Evolutionary conservation across 1,140 invertebrate genomes (phyloP).

Genomic region (Saccostrea echinata): DNA sequence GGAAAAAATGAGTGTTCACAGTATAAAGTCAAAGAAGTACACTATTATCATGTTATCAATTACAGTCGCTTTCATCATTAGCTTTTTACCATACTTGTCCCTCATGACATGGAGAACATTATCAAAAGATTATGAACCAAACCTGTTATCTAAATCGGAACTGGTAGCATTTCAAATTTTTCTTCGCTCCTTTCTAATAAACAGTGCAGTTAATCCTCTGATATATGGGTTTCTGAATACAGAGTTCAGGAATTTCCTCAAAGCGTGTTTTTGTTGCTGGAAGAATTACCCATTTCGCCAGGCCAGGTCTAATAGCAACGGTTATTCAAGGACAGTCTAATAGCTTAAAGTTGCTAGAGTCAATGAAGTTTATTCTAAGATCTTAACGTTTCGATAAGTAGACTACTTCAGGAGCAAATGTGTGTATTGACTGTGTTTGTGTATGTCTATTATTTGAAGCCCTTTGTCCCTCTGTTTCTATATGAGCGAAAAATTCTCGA

Average conservation of each 20-base stretch:
- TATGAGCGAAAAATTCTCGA: no score
- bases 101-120: slow-evolving; percentile 55
- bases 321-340: neutral
- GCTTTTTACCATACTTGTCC: slow-evolving; percentile 55
- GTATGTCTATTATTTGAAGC: no score
- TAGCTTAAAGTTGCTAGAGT: no score
- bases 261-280: slow-evolving; percentile 18
- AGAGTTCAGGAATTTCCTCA: slow-evolving; percentile 55
- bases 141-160: slow-evolving; percentile 48
- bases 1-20: slow-evolving; percentile 38
- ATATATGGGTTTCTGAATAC: slow-evolving; percentile 67
- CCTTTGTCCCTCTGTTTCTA: no score
- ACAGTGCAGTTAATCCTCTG: slow-evolving; percentile 60
- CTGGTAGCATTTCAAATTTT: slow-evolving; percentile 63
- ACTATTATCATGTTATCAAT: slow-evolving; percentile 54
- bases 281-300: neutral
- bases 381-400: no score
- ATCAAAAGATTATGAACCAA: slow-evolving; percentile 54
- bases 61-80: slow-evolving; percentile 52
- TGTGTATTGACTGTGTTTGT: no score
- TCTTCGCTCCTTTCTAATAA: slow-evolving; percentile 62
- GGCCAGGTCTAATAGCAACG: neutral
- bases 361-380: no score
- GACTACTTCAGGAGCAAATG: no score
- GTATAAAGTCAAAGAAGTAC: slow-evolving; percentile 48